A percentile compares a stretch with the other conserved stretches of the same genome.
Evolutionary conservation across 2,888 invertebrate genomes (phyloP).

Genomic region (Patella depressa): DNA sequence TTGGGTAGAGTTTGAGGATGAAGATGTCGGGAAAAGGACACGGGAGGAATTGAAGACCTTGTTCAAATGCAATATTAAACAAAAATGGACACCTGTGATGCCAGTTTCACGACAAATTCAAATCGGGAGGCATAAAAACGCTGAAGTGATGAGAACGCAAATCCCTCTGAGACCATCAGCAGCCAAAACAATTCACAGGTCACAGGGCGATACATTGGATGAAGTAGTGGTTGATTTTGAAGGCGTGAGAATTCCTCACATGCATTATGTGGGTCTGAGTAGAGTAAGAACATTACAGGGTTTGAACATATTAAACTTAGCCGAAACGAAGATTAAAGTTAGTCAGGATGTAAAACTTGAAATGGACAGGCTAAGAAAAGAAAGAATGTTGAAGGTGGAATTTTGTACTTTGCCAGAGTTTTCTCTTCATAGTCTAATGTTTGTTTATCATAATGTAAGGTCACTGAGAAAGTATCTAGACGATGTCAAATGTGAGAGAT

Average conservation of each 20-base stretch:
- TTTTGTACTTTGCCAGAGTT: background rate
- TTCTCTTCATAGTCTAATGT: background rate
- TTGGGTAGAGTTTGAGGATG: conserved; percentile 24
- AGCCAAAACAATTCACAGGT: conserved; percentile 31
- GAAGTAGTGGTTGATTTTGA: conserved; percentile 24
- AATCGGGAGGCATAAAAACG: background rate
- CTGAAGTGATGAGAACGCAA: conserved; percentile 23
- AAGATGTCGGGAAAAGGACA: conserved; percentile 19
- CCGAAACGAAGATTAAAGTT: conserved; percentile 19
- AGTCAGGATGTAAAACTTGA: conserved; percentile 21
- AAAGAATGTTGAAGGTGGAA: background rate
- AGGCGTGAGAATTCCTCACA: conserved; percentile 18
- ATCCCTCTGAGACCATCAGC: conserved; percentile 32
- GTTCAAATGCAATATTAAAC: conserved; percentile 4
- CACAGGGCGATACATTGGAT: conserved; percentile 30
- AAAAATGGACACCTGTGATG: conserved; percentile 31
- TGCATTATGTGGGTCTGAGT: conserved; percentile 32
- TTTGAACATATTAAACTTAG: conserved; percentile 24
- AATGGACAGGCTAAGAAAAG: conserved; percentile 21
- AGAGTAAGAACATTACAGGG: conserved; percentile 16
- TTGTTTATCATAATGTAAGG: background rate
- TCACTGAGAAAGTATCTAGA: background rate
- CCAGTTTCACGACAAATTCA: conserved; percentile 10
- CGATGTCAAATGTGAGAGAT: background rate
- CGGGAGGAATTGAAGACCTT: background rate